These are phyloP conservation scores for Tetragonisca angustula DNA, from an alignment of 2,888 invertebrate genomes.

Conservation along the genomic window DNA sequence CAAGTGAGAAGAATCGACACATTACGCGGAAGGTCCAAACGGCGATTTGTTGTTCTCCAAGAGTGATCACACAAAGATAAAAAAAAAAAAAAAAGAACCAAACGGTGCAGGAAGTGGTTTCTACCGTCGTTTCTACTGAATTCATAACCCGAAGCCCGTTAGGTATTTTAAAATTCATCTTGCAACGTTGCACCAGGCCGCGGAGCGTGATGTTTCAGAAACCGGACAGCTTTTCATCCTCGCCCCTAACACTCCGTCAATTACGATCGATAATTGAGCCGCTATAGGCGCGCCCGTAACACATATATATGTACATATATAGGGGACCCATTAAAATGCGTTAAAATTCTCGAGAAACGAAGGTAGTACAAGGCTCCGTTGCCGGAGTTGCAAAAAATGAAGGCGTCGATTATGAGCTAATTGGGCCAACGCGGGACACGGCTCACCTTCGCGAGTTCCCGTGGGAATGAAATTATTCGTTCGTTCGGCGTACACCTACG, in stretches of 20 bases:
- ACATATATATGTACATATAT: no score
- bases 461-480: slow-evolving; percentile 71
- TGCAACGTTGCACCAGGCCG: slow-evolving; percentile 5
- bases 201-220: slow-evolving; percentile 18
- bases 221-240: slow-evolving; percentile 16
- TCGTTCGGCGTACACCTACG: slow-evolving; percentile 37
- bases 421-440: slow-evolving; percentile 57
- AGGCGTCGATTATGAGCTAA: slow-evolving; percentile 60
- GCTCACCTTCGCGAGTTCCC: slow-evolving; percentile 58
- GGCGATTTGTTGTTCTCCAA: not conserved
- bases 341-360: slow-evolving; percentile 42
- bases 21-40: not conserved
- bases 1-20: not conserved
- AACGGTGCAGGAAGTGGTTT: not conserved
- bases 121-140: not conserved
- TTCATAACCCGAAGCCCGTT: not conserved
- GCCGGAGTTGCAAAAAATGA: slow-evolving; percentile 40
- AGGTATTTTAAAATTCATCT: slow-evolving; percentile 21
- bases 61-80: not conserved
- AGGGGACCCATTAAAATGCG: slow-evolving; percentile 23
- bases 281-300: not conserved
- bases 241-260: slow-evolving; percentile 38
- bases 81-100: not conserved
- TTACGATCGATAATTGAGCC: slow-evolving; percentile 61
- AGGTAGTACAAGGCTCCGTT: not conserved